Evolutionary conservation across 2,113 vertebrate genomes (phyloP).

Genomic region (Recurvirostra avosetta): DNA sequence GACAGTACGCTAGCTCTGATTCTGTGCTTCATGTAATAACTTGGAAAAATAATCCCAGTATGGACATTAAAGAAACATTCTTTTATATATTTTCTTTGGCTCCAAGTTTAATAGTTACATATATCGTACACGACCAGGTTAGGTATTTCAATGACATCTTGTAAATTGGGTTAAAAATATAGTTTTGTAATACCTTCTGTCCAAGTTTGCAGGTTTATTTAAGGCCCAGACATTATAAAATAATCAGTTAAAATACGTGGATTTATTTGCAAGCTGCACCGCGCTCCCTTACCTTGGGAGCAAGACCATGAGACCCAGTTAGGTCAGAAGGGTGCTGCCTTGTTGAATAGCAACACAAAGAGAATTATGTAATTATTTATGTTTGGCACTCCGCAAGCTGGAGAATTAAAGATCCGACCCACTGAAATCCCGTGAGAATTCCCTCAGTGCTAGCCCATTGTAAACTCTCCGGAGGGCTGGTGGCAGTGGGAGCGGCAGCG

Average conservation of each 20-base stretch:
- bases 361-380: not conserved
- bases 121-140: not conserved
- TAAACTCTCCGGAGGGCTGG: not conserved
- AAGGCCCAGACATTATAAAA: not conserved
- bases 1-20: not conserved
- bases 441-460: fast-evolving
- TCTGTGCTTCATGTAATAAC: not conserved
- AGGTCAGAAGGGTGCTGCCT: not conserved
- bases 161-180: not conserved
- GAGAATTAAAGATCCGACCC: not conserved
- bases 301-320: fast-evolving
- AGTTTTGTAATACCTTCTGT: not conserved
- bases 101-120: not conserved
- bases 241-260: not conserved
- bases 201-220: not conserved
- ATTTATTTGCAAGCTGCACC: not conserved
- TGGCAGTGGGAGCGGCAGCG: not conserved
- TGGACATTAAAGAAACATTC: not conserved
- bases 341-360: not conserved
- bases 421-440: not conserved
- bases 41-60: not conserved
- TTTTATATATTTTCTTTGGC: not conserved
- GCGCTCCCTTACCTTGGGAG: not conserved
- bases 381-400: not conserved
- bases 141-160: not conserved